phyloP scores from a whole-genome alignment of 1,140 invertebrate species.

The Nixonia krombeini region DNA sequence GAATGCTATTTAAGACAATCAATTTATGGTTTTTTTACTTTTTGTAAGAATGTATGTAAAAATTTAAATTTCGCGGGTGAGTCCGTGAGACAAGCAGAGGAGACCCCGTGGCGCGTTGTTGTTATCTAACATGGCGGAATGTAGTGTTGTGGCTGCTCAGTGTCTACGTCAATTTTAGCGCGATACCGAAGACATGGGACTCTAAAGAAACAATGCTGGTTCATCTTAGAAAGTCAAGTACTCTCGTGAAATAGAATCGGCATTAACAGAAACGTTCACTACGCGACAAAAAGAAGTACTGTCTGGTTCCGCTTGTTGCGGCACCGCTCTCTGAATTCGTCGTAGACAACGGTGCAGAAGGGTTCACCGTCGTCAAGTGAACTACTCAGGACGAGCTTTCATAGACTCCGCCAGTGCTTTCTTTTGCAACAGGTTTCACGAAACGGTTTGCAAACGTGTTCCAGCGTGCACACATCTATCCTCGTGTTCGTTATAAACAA shows the following conservation, averaged over 20 bases:
- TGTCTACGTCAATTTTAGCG: slow-evolving; percentile 69
- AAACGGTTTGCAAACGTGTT: not conserved
- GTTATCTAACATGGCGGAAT: slow-evolving; percentile 72
- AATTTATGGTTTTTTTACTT: no score
- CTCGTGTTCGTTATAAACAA: slow-evolving; percentile 6
- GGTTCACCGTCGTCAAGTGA: not conserved
- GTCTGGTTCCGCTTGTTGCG: slow-evolving; percentile 10
- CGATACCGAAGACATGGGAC: slow-evolving; percentile 49
- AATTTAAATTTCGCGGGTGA: slow-evolving; percentile 53
- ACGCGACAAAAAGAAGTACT: not conserved
- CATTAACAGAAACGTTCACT: slow-evolving; percentile 1
- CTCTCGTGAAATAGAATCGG: slow-evolving; percentile 4
- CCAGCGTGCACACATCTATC: not conserved
- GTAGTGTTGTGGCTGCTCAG: slow-evolving; percentile 69
- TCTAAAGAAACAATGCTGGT: slow-evolving; percentile 42
- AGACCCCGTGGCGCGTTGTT: slow-evolving; percentile 71
- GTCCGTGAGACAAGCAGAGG: slow-evolving; percentile 53
- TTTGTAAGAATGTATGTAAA: not conserved
- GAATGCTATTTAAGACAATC: no score
- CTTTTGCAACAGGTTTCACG: not conserved
- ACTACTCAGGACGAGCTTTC: not conserved
- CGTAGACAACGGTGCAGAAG: slow-evolving; percentile 16
- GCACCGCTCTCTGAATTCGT: slow-evolving; percentile 20
- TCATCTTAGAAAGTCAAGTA: slow-evolving; percentile 15
- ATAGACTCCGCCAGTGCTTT: not conserved